Evolutionary conservation across 2,888 invertebrate species (phyloP), one percentile per base, ranked within the genome.

Genomic region (Liodrosophila aerea): DNA sequence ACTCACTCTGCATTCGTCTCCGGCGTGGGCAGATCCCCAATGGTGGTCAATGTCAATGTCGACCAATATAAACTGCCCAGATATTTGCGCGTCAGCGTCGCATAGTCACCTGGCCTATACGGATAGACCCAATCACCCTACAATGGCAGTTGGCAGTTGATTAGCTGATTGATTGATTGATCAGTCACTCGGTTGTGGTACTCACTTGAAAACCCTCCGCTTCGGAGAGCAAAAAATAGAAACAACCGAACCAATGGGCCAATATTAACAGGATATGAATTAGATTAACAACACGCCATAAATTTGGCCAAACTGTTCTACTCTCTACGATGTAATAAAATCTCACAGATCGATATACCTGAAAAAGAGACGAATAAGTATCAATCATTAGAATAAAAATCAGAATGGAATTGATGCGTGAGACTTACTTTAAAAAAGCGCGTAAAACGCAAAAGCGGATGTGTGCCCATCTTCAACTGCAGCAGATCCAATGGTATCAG

Each of bases 191-290:
- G n/a, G n/a, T n/a, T n/a, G n/a, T n/a, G n/a, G 1, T n/a, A 43
- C 61, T 70, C 62, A 94, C 94, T 92, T 94, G 93, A 89, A 96
- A 96, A 13, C 94, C 95, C 89, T 97, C 97, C 58, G 95, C 95
- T 88, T 98, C 97, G 4, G 97, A 97, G 54, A 98, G 93, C 86
- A 98, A 91, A 91, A 95, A 98, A 92, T 98, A 98, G 92, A 98
- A 98, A 90, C 98, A 98, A 54, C 98, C 98, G 89, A 98, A 98
- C 98, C 98, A 98, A 89, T 98, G 98, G 46, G 98, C 97, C 84
- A 98, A 92, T 87, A 98, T 96, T 82, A 98, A 93, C 72, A 98
- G 93, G 86, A 98, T 97, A 90, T 98, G 98, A 76, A 98, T 96
- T 66, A 98, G 92, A 91, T 98, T 98, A 87, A 97, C 94, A 72